A percentile compares a stretch with the other conserved stretches of the same genome.
These are phyloP conservation scores for Nycticebus coucang DNA, from an alignment of 2,113 vertebrate species.

Conservation along the genomic window DNA sequence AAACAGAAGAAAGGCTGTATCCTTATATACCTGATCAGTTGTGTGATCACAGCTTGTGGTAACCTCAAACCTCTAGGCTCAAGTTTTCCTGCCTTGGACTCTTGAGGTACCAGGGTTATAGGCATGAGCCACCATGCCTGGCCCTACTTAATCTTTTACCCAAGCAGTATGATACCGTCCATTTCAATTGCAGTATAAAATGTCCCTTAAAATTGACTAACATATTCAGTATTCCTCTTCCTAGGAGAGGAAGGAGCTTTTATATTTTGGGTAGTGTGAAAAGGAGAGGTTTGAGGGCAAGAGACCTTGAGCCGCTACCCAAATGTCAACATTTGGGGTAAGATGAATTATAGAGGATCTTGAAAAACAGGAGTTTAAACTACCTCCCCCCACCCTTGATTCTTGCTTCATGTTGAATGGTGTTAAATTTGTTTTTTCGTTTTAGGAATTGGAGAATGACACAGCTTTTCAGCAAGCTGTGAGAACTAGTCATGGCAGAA, in stretches of 20 bases:
- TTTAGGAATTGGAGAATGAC: slow-evolving; percentile 96
- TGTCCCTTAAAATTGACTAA: neutral
- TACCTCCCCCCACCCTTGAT: neutral
- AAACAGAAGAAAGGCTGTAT: neutral
- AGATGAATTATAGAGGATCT: neutral
- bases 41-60: too few relatives aligned
- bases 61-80: too few relatives aligned
- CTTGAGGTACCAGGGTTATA: too few relatives aligned
- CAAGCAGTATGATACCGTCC: neutral
- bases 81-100: too few relatives aligned
- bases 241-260: neutral
- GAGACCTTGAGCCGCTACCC: neutral
- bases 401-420: slow-evolving; percentile 31
- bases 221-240: neutral
- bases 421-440: slow-evolving; percentile 51
- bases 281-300: neutral
- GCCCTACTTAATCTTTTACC: neutral
- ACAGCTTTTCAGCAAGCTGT: slow-evolving; percentile 94
- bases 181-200: neutral
- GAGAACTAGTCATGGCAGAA: slow-evolving; percentile 95
- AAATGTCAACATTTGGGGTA: neutral
- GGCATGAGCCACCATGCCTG: too few relatives aligned
- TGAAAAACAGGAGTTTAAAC: neutral
- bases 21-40: neutral
- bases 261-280: neutral